Percentiles rank a stretch among this genome's conserved stretches.
Conservation (phyloP, 2,797 vertebrate genomes). For the Heteromormyrus szaboi region DNA sequence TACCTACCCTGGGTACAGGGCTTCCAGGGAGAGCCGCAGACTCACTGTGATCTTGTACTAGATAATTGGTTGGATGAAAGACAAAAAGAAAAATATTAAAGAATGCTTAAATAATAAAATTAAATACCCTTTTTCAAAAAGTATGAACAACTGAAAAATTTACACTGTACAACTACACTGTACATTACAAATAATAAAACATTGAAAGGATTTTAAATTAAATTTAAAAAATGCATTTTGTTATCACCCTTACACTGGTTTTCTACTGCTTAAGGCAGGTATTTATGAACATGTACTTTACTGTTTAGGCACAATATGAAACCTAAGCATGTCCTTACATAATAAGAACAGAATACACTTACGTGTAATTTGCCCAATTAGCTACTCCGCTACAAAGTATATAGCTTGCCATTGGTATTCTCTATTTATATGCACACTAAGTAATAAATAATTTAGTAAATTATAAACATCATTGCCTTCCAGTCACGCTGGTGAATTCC, state of each 20-base stretch:
- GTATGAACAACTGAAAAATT: background rate
- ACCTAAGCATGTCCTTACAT: slow-evolving; percentile 56
- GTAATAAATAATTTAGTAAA: background rate
- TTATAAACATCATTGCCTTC: background rate
- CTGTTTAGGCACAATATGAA: slow-evolving; percentile 58
- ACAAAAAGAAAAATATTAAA: background rate
- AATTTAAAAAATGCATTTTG: background rate
- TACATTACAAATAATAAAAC: background rate
- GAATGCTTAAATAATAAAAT: background rate
- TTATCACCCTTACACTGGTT: background rate
- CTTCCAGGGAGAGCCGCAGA: background rate
- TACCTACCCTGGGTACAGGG: background rate
- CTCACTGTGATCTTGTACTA: background rate
- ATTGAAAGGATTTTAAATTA: background rate
- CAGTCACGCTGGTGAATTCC: background rate
- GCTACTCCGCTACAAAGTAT: slow-evolving; percentile 1
- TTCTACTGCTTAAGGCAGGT: slow-evolving; percentile 33
- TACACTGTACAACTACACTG: background rate
- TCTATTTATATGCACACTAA: background rate
- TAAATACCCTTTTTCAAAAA: background rate
- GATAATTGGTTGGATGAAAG: background rate
- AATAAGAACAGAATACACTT: slow-evolving; percentile 33
- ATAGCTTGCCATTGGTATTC: background rate
- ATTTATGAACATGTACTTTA: slow-evolving; percentile 55
- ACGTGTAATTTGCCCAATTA: slow-evolving; percentile 9